These are phyloP conservation scores for Phenganax subtilis DNA, from an alignment of 92 coral and sea anemone genomes.

Conservation along the genomic window DNA sequence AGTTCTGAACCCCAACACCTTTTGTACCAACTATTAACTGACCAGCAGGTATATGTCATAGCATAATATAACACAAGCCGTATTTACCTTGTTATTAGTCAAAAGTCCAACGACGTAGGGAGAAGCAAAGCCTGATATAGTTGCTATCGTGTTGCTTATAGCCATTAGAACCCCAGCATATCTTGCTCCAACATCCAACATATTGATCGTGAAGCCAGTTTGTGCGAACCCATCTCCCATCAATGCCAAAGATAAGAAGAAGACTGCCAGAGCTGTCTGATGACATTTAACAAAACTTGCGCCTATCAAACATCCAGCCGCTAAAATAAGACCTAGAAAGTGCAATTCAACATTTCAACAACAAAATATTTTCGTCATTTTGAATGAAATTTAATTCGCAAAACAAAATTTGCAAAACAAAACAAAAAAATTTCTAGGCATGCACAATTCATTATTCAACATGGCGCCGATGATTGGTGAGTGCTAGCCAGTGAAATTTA, in stretches of 20 bases:
- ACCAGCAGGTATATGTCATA: too few relatives aligned
- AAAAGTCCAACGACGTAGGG: conserved; percentile 77
- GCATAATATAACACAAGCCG: not conserved
- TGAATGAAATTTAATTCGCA: not conserved
- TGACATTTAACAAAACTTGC: conserved; percentile 80
- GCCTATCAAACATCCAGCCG: conserved; percentile 74
- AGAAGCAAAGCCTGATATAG: conserved; percentile 76
- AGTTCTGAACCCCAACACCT: too few relatives aligned
- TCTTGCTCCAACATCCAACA: conserved; percentile 87
- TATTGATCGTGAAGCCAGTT: conserved; percentile 65
- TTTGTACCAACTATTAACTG: too few relatives aligned
- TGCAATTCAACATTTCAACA: not conserved
- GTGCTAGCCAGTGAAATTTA: too few relatives aligned
- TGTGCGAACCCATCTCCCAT: conserved; percentile 51
- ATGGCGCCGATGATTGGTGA: too few relatives aligned
- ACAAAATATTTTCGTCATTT: not conserved
- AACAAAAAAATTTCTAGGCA: too few relatives aligned
- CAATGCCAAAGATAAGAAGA: conserved; percentile 67
- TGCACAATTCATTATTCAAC: too few relatives aligned
- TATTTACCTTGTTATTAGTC: conserved; percentile 66
- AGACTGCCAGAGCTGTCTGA: conserved; percentile 67
- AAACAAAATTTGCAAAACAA: not conserved
- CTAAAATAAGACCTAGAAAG: conserved; percentile 61
- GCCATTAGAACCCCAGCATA: conserved; percentile 95
- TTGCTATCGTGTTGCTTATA: conserved; percentile 69